These are phyloP conservation scores for Oophaga sylvatica DNA, from an alignment of 2,797 vertebrate species.

Conservation along the genomic window DNA sequence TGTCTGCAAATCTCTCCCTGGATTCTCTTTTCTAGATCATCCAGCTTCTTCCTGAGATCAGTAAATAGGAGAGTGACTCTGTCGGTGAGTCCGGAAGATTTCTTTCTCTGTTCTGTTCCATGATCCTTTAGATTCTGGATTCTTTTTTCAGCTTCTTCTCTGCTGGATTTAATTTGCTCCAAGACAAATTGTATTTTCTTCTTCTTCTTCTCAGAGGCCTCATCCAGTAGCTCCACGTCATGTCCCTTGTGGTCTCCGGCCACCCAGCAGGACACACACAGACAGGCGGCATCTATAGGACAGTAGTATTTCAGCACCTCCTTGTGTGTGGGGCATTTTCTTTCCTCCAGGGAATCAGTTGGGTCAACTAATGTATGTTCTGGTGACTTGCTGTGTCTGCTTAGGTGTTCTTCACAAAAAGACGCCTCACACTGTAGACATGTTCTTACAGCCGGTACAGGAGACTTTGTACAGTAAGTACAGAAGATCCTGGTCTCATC, in stretches of 20 bases:
- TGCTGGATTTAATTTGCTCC: not conserved
- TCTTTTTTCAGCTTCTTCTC: constrained; percentile 1
- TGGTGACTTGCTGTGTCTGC: not conserved
- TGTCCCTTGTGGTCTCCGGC: constrained; percentile 32
- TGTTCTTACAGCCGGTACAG: not conserved
- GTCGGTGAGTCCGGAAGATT: not conserved
- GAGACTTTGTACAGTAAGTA: not conserved
- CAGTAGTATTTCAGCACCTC: constrained; percentile 20
- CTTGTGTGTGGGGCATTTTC: constrained; percentile 12
- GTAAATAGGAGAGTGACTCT: not conserved
- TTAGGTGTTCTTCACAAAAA: not conserved
- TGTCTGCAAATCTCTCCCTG: not conserved
- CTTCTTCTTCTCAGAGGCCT: constrained; percentile 8
- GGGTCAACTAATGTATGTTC: not conserved
- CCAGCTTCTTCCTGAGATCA: not conserved
- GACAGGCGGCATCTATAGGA: not conserved
- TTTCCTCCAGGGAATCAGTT: not conserved
- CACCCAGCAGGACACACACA: constrained; percentile 34
- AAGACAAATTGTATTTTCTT: not conserved
- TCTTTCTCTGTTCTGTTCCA: not conserved
- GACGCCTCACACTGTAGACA: constrained; percentile 25
- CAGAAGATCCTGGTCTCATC: not conserved
- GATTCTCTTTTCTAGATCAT: not conserved
- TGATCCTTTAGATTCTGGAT: not conserved
- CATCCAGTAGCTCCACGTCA: constrained; percentile 10